Percentiles rank a stretch among this genome's conserved stretches.
Evolutionary conservation across 2,797 vertebrate species (phyloP).

Genomic region (Pipistrellus pipistrellus): DNA sequence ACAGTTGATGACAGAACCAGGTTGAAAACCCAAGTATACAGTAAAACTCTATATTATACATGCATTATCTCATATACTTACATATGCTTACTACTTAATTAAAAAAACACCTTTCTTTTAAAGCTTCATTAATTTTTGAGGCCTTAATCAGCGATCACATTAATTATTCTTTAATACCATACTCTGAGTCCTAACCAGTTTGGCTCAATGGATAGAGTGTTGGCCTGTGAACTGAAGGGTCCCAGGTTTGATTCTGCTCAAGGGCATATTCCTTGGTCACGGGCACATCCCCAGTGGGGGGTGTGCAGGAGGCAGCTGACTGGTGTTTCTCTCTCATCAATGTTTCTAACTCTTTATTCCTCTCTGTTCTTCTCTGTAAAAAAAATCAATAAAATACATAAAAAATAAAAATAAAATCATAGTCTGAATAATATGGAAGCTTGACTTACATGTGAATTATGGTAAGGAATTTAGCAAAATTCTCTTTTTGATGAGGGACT

Average conservation of each 20-base stretch:
- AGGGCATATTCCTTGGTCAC: no score
- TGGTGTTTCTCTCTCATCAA: no score
- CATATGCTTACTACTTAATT: background rate
- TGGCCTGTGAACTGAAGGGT: no score
- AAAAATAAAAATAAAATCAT: background rate
- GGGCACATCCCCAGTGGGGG: no score
- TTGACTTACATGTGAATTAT: slow-evolving; percentile 7
- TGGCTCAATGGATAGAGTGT: no score
- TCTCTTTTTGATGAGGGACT: background rate
- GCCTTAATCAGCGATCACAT: background rate
- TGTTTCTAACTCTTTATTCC: no score
- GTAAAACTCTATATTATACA: background rate
- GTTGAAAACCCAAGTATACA: background rate
- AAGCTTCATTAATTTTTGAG: slow-evolving; percentile 3
- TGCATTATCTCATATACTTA: background rate
- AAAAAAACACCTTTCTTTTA: background rate
- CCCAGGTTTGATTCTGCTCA: no score
- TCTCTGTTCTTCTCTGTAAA: no score
- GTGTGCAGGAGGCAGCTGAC: no score
- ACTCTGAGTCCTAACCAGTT: background rate
- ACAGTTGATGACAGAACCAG: background rate
- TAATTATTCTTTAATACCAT: background rate
- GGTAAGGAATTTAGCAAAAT: background rate
- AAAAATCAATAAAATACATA: no score
- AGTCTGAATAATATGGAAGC: background rate